These are phyloP conservation scores for Xiphophorus birchmanni DNA, from an alignment of 2,797 vertebrate genomes.

Conservation along the genomic window DNA sequence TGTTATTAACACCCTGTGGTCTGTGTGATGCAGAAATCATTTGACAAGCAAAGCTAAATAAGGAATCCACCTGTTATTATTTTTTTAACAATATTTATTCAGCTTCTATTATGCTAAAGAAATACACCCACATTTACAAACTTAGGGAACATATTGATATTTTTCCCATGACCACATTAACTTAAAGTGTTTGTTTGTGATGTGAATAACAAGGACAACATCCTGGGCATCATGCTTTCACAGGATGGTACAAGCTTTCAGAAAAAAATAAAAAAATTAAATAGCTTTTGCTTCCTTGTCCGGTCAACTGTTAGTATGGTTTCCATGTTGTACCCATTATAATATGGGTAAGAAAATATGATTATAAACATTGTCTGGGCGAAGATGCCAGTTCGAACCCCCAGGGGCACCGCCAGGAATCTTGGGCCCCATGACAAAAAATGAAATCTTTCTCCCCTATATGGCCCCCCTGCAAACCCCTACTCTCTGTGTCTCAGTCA, in stretches of 20 bases:
- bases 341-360: neutral
- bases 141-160: neutral
- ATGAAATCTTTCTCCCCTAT: no score
- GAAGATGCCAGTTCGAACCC: neutral
- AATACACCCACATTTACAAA: neutral
- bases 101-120: neutral
- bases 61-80: neutral
- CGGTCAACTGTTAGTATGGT: neutral
- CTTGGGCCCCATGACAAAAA: no score
- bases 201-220: neutral
- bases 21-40: constrained; percentile 4
- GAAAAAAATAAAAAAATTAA: neutral
- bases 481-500: no score
- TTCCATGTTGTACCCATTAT: neutral
- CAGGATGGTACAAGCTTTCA: neutral
- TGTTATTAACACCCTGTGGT: constrained; percentile 33
- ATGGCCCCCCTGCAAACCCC: no score
- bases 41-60: neutral
- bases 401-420: no score
- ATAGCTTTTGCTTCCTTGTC: neutral
- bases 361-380: neutral
- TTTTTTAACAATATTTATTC: neutral
- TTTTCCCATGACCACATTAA: neutral
- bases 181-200: neutral
- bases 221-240: neutral